Evolutionary conservation across 2,888 invertebrate genomes (phyloP).

Genomic region (Tenthredo scrophulariae): DNA sequence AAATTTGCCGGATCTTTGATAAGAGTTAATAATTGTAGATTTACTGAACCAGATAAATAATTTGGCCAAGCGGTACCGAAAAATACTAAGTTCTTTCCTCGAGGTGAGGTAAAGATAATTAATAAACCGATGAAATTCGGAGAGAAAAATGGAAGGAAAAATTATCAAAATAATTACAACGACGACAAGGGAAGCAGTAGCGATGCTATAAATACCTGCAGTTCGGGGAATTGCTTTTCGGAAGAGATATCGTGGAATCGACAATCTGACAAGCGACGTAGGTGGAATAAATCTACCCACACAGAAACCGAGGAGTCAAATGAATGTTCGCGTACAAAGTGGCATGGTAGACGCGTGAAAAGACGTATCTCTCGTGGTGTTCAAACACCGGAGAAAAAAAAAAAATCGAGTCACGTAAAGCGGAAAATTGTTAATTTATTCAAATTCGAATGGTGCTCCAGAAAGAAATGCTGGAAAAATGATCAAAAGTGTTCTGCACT

Average conservation of each 20-base stretch:
- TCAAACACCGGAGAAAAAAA: not conserved
- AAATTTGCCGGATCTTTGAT: not conserved
- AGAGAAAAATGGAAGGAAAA: not conserved
- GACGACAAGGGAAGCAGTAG: not conserved
- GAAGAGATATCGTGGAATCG: not conserved
- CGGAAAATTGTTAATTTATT: not conserved
- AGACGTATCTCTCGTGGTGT: constrained; percentile 27
- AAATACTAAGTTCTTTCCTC: not conserved
- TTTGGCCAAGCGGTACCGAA: not conserved
- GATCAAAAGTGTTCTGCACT: not conserved
- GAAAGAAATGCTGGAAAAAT: not conserved
- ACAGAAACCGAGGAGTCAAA: not conserved
- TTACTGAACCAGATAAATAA: not conserved
- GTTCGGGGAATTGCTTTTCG: not conserved
- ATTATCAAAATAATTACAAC: not conserved
- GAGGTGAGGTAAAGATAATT: not conserved
- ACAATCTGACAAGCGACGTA: not conserved
- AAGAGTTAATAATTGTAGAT: not conserved
- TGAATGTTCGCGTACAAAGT: not conserved
- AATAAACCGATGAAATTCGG: not conserved
- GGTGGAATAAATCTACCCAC: constrained; percentile 9
- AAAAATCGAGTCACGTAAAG: not conserved
- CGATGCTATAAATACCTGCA: not conserved
- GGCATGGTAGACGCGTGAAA: constrained; percentile 9
- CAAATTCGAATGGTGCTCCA: constrained; percentile 20